These are phyloP conservation scores for Apteryx owenii DNA, from an alignment of 2,113 vertebrate genomes.

Conservation along the genomic window DNA sequence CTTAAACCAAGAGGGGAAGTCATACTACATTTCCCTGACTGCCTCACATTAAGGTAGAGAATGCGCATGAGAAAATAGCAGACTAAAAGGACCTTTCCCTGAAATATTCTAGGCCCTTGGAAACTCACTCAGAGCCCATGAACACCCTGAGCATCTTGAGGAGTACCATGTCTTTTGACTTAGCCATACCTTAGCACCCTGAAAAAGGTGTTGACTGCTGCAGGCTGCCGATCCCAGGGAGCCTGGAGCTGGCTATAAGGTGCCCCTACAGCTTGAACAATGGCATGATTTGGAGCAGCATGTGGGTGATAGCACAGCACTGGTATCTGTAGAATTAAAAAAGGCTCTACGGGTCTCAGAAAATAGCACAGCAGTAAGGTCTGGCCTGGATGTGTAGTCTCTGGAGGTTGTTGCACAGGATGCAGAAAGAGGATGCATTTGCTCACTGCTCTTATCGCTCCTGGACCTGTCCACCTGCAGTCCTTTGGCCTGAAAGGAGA, in stretches of 20 bases:
- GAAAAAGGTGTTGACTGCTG: not conserved
- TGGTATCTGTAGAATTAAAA: not conserved
- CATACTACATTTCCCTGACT: not conserved
- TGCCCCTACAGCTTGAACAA: too few relatives aligned
- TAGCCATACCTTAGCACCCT: not conserved
- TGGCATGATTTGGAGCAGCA: not conserved
- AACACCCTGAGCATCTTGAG: not conserved
- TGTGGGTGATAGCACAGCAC: not conserved
- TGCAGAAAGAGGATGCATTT: not conserved
- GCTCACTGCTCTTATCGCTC: not conserved
- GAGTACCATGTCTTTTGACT: not conserved
- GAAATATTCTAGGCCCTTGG: not conserved
- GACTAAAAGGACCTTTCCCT: not conserved
- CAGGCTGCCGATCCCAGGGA: not conserved
- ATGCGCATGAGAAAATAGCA: not conserved
- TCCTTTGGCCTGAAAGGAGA: not conserved
- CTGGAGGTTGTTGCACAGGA: not conserved
- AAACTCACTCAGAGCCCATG: not conserved
- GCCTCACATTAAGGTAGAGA: not conserved
- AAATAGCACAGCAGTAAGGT: not conserved
- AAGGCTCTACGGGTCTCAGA: too few relatives aligned
- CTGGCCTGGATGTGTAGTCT: not conserved
- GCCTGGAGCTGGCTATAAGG: not conserved
- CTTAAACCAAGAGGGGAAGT: not conserved
- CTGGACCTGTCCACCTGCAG: fast-evolving